Evolutionary conservation across 2,113 vertebrate genomes (phyloP).

Genomic region (Neofelis nebulosa): DNA sequence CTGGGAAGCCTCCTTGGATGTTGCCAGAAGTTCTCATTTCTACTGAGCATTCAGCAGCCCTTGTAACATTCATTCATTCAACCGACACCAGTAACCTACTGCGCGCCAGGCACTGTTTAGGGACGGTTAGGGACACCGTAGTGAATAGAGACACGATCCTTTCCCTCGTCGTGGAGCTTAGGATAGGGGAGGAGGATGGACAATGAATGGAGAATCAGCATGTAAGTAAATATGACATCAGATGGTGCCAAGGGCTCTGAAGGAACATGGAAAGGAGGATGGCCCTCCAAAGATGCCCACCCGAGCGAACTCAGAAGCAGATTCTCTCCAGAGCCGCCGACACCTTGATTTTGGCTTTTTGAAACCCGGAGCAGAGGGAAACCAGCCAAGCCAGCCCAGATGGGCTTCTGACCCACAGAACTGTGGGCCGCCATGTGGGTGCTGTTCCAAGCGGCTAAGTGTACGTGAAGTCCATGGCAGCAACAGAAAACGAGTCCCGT

Average conservation of each 20-base stretch:
- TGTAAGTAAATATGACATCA: neutral
- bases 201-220: neutral
- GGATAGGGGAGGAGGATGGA: rapidly evolving
- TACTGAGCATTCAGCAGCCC: neutral
- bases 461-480: too few species aligned
- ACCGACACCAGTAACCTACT: neutral
- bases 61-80: neutral
- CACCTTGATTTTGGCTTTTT: neutral
- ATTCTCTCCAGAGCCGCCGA: neutral
- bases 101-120: neutral
- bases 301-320: neutral
- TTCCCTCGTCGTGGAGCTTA: neutral
- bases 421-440: rapidly evolving
- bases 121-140: neutral
- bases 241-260: neutral
- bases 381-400: neutral
- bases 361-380: neutral
- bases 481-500: neutral
- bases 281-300: neutral
- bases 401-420: neutral
- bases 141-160: neutral
- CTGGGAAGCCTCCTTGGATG: neutral
- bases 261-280: rapidly evolving
- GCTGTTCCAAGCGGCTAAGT: neutral
- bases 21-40: neutral